Base-by-base conservation (phyloP, 2,888 invertebrate genomes). In the Oxytorus armatus region DNA sequence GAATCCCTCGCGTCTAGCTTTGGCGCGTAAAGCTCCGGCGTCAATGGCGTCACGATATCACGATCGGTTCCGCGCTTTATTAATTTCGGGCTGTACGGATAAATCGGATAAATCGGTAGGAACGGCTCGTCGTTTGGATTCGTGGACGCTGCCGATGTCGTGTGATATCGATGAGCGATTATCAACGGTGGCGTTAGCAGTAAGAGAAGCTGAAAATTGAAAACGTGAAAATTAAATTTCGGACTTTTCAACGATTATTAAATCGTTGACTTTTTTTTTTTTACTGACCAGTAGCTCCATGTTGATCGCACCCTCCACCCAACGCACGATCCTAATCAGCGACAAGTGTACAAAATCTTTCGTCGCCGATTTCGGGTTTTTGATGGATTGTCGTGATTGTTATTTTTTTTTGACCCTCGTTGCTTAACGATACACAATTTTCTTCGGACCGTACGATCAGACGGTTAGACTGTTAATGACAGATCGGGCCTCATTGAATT, bases 111-210 rank as follows among this genome's bases (percentile, higher is more conserved):
- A 76, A 92, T 91, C 33, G 92, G 91, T 7, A 92, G 81, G 55
- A 92, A 92, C 1, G 91, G 92, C 61, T 90, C 89, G 72, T 90
- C 87, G 68, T 91, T 91, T 1, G 89, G 87, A 53, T 89, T 87
- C 66, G 83, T 77, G 0, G 69, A 29, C 18, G 61, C 25, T 8
- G 53, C 42, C 2, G 29, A 16, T 57, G 72, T 82, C 36, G 85
- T 79, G 14, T 82, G 85, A 49, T 85, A 86, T 1, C 82, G 82
- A 39, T 90, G 88, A 0, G 87, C 88, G 25, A 87, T 85, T 14
- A 89, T 86, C 68, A 83, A 74, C 21, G 89, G 86, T 18, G 87
- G 87, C 65, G 88, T 59, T 39, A 89, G 78, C 16, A 91, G 74
- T n/a, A 89, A 53, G 49, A 88, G 53, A 59, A 90, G 79, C 91